phyloP scores from a whole-genome alignment of 37 sponge, comb jelly and placozoan species.

The Aplysina aerophoba region DNA sequence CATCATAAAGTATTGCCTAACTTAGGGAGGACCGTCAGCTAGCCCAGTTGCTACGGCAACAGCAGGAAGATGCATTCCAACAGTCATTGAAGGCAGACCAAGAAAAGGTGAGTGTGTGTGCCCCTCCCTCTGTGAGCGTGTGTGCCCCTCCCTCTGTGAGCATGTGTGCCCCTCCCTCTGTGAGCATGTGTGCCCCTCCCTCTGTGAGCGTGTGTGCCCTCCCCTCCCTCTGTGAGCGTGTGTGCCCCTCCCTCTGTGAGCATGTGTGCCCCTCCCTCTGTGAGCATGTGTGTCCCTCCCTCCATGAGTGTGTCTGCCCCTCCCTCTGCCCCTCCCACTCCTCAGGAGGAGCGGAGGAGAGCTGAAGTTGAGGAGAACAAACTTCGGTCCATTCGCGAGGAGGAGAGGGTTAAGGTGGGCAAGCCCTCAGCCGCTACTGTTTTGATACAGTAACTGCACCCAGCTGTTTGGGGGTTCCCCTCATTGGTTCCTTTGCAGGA shows the following conservation, averaged over 20 bases:
- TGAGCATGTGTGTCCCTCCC: not conserved
- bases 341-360: conserved; percentile 16
- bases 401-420: conserved; percentile 9
- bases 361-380: conserved; percentile 4
- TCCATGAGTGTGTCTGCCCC: too few species aligned
- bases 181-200: not conserved
- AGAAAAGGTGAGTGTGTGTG: conserved; percentile 68
- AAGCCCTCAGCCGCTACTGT: not conserved
- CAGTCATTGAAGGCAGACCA: conserved; percentile 68
- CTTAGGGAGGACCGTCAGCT: conserved; percentile 37
- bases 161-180: not conserved
- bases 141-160: too few species aligned
- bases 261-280: too few species aligned
- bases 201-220: not conserved
- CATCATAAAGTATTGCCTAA: not conserved
- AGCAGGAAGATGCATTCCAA: conserved; percentile 73
- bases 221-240: not conserved
- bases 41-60: conserved; percentile 61
- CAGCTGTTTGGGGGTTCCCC: not conserved
- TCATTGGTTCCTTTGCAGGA: conserved; percentile 41
- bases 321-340: not conserved
- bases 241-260: not conserved
- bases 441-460: not conserved
- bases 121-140: too few species aligned
- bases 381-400: too few species aligned